Conservation (phyloP, 2,113 vertebrate species). For the Indicator maculatus region DNA sequence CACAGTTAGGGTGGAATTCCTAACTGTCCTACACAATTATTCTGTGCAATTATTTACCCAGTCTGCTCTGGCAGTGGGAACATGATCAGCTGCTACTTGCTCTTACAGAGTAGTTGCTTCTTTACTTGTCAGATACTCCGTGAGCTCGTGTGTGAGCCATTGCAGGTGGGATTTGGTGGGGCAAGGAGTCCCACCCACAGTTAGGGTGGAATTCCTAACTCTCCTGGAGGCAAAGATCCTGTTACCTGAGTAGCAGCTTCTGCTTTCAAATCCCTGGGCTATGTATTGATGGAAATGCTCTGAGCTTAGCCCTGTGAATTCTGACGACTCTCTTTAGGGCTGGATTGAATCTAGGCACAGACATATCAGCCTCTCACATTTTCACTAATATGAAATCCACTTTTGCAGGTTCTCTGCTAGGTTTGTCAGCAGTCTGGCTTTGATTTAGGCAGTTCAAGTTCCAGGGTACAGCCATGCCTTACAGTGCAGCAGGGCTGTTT, state of each 20-base stretch:
- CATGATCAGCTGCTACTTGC: neutral
- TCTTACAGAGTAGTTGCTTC: neutral
- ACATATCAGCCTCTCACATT: neutral
- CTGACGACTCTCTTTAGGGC: neutral
- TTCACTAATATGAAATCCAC: neutral
- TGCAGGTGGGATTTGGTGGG: neutral
- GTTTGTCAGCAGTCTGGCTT: conserved; percentile 17
- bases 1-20: neutral
- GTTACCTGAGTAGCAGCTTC: neutral
- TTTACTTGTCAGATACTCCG: neutral
- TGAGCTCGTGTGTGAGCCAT: neutral
- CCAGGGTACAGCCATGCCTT: neutral
- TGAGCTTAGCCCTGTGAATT: neutral
- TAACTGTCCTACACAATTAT: neutral
- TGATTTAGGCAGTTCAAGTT: neutral
- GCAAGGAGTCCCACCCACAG: neutral
- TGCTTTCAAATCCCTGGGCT: neutral
- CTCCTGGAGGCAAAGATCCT: neutral
- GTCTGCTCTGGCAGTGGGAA: neutral
- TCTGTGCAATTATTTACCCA: neutral
- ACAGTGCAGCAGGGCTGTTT: neutral
- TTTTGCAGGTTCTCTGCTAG: neutral
- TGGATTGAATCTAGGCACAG: neutral
- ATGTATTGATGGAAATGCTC: neutral
- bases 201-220: neutral